Evolutionary conservation across 2,113 vertebrate species (phyloP).

Genomic region (Nasalis larvatus): DNA sequence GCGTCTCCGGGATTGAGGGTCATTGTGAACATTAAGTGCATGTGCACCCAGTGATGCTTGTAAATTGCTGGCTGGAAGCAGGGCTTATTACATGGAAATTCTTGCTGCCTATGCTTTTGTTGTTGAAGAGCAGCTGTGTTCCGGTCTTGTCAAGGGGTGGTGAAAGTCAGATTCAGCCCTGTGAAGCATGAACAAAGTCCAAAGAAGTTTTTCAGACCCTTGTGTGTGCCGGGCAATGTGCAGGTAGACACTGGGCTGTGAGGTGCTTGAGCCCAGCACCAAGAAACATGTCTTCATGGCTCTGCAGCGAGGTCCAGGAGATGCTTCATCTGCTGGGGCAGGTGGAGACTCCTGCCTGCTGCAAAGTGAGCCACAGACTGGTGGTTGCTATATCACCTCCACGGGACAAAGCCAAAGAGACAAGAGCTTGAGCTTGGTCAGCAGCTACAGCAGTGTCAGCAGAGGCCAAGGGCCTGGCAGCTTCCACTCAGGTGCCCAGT

Average conservation of each 20-base stretch:
- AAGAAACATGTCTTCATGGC: accelerated
- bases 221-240: not conserved
- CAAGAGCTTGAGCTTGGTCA: not conserved
- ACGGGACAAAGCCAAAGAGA: not conserved
- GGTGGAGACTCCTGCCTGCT: too few relatives aligned
- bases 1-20: not conserved
- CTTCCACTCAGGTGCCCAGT: not conserved
- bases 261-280: not conserved
- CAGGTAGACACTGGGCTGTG: not conserved
- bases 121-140: not conserved
- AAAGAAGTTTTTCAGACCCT: not conserved
- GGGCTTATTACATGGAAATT: not conserved
- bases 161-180: not conserved
- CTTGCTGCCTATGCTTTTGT: not conserved
- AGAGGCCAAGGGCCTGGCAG: not conserved
- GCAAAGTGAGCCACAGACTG: accelerated
- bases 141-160: not conserved
- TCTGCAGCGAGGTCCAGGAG: not conserved
- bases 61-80: not conserved
- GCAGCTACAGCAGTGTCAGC: accelerated
- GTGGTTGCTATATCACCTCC: not conserved
- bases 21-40: not conserved
- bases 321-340: too few relatives aligned
- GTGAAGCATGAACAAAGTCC: not conserved
- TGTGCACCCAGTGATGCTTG: not conserved